Evolutionary conservation across 1,140 invertebrate species (phyloP), one percentile per base, ranked within the genome.

Genomic region (Aleiodes sp.): DNA sequence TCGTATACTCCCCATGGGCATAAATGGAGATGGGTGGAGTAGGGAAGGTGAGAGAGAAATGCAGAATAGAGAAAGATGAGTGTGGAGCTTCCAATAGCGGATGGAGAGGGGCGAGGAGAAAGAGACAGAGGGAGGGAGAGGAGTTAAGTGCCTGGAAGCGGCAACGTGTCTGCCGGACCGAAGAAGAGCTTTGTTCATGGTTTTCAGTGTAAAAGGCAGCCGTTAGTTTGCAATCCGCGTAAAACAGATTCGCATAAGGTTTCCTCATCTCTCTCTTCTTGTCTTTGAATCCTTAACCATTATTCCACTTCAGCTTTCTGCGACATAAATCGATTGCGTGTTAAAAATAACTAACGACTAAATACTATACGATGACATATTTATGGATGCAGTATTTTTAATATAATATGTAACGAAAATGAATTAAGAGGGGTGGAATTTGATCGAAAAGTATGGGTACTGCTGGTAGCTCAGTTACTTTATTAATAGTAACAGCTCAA

Each of bases 181-280:
- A 26, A 59, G 28, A 59, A 59, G 56, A 59, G 56, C 56, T 59
- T 59, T 59, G 56, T 12, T 24, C 8, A 26, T 1, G 46, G 56
- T 52, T 21, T n/a, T 28, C 56, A 59, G 14, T 31, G 56, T 59
- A 31, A 59, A 59, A 59, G 56, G 56, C 24, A 29, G 26, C 56
- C 56, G 28, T 59, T 59, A 59, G 56, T 59, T 59, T 59, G 56
- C 56, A 59, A 59, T 59, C 29, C 56, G 56, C 28, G 29, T 59
- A 59, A 59, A 29, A 26, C 28, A 59, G 56, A 59, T 59, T 59
- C 28, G 14, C 56, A 29, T 12, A 56, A 56, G 24, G 14, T 28
- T 28, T 14, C 52, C 10, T 1, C 28, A 7, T 12, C 28, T n/a
- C 12, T 26, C 1, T 28, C 28, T 28, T 9, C 10, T 10, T 56